phyloP scores from a whole-genome alignment of 2,797 vertebrate genomes.

The Acrossocheilus fasciatus region DNA sequence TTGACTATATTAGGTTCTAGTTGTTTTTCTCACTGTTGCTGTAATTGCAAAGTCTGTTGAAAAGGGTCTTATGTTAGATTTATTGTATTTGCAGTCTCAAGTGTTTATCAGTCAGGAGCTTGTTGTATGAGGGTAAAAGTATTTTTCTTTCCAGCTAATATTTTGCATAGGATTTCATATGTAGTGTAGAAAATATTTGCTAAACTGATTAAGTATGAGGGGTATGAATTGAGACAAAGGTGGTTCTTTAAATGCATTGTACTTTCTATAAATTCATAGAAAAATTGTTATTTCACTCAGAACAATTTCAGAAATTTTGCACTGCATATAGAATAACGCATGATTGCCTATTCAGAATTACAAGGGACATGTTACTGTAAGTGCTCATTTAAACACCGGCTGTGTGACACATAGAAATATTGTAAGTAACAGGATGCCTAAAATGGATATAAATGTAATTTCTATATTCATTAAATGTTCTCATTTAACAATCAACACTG shows the following conservation, averaged over 20 bases:
- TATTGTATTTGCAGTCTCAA: constrained; percentile 20
- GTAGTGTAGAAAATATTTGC: constrained; percentile 17
- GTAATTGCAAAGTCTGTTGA: constrained; percentile 11
- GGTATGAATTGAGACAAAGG: not conserved
- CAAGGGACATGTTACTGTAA: not conserved
- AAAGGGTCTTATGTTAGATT: constrained; percentile 4
- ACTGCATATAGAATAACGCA: not conserved
- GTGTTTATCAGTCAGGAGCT: constrained; percentile 5
- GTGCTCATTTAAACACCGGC: not conserved
- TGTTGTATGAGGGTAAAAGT: not conserved
- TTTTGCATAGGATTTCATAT: constrained; percentile 22
- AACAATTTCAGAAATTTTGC: constrained; percentile 6
- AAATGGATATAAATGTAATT: constrained; percentile 70
- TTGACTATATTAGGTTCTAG: constrained; percentile 17
- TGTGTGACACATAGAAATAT: not conserved
- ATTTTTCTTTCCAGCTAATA: not conserved
- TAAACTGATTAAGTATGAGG: not conserved
- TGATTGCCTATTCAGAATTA: not conserved
- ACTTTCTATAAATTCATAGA: constrained; percentile 5
- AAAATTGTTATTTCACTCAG: not conserved
- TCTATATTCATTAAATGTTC: constrained; percentile 78
- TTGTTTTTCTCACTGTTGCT: constrained; percentile 6
- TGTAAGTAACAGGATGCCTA: constrained; percentile 37
- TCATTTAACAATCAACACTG: constrained; percentile 69
- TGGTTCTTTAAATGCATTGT: not conserved